A percentile compares a stretch with the other conserved stretches of the same genome.
These are phyloP conservation scores for Phainopepla nitens DNA, from an alignment of 2,113 vertebrate genomes.

Conservation along the genomic window DNA sequence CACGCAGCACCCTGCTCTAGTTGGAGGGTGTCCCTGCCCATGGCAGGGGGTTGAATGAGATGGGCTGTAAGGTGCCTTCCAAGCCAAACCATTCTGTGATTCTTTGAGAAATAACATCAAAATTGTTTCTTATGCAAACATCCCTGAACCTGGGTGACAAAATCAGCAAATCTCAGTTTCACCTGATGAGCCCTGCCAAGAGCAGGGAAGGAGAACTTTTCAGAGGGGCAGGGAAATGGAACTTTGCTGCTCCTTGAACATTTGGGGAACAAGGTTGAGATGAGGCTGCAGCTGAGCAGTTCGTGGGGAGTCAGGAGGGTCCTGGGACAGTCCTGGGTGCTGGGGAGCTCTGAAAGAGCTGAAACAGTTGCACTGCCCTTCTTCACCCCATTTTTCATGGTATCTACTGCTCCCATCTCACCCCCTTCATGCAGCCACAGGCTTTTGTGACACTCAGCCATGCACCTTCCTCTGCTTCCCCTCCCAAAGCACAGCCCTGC, in stretches of 20 bases:
- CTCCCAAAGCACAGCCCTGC: background rate
- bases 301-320: background rate
- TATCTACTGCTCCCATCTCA: background rate
- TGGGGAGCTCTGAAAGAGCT: background rate
- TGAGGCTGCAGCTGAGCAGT: background rate
- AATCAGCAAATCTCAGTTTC: background rate
- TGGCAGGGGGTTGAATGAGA: background rate
- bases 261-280: background rate
- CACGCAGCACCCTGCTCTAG: fast-evolving
- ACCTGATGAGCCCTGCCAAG: background rate
- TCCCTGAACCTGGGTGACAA: background rate
- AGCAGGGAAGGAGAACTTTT: background rate
- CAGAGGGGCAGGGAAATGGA: background rate
- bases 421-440: background rate
- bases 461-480: background rate
- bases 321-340: background rate
- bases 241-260: background rate
- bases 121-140: background rate
- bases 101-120: background rate
- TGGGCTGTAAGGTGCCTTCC: background rate
- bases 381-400: background rate
- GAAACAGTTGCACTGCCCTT: background rate
- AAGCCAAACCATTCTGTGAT: background rate
- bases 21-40: background rate
- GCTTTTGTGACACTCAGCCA: background rate